Percentiles rank a stretch among this genome's conserved stretches.
These are phyloP conservation scores for Thymelicus sylvestris DNA, from an alignment of 2,888 invertebrate species.

Conservation along the genomic window DNA sequence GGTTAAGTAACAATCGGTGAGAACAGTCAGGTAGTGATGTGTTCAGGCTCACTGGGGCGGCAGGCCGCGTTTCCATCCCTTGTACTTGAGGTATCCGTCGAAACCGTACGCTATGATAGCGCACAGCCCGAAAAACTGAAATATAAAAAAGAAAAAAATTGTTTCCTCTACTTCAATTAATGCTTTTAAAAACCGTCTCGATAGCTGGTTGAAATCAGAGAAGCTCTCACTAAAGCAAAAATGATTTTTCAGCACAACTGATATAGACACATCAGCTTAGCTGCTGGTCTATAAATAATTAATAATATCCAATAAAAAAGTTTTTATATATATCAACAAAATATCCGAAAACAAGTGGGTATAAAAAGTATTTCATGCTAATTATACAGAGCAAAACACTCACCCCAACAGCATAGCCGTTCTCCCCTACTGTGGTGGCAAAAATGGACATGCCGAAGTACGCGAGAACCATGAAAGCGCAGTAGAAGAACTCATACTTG, in stretches of 20 bases:
- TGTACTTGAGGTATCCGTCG: conserved; percentile 92
- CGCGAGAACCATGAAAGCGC: conserved; percentile 87
- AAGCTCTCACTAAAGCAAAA: too few relatives aligned
- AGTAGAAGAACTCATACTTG: conserved; percentile 91
- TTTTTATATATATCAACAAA: too few relatives aligned
- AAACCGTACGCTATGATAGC: conserved; percentile 91
- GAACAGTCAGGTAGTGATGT: conserved; percentile 9
- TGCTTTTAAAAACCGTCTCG: too few relatives aligned
- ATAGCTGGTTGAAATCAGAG: too few relatives aligned
- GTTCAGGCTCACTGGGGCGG: conserved; percentile 86
- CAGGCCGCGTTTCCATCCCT: conserved; percentile 86
- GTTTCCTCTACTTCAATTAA: too few relatives aligned
- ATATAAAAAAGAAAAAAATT: too few relatives aligned
- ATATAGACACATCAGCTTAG: too few relatives aligned
- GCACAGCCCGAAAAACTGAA: conserved; percentile 94
- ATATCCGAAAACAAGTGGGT: too few relatives aligned
- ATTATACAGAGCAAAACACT: conserved; percentile 59
- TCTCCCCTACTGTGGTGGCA: conserved; percentile 85
- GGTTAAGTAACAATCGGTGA: conserved; percentile 29
- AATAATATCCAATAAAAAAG: conserved; percentile 18
- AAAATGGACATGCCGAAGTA: conserved; percentile 91
- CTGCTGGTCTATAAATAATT: too few relatives aligned
- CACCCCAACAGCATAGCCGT: conserved; percentile 90
- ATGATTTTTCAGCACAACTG: too few relatives aligned
- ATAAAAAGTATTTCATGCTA: too few relatives aligned